These are phyloP conservation scores for Ferdinandea cuprea DNA, from an alignment of 2,888 invertebrate genomes.

Conservation along the genomic window DNA sequence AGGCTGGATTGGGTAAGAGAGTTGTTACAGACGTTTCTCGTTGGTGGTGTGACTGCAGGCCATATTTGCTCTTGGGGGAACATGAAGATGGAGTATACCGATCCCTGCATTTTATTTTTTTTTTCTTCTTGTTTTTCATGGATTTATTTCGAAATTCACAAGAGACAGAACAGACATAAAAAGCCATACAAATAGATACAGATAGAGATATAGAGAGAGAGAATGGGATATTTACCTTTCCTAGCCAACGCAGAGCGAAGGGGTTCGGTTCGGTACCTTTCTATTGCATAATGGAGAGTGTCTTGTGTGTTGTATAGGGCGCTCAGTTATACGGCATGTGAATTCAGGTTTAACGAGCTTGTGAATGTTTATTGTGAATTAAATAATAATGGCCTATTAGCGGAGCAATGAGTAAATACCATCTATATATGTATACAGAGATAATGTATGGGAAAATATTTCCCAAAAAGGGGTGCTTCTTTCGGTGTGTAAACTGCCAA, in stretches of 20 bases:
- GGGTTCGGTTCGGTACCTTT: not conserved
- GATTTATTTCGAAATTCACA: conserved; percentile 65
- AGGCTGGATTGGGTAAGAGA: conserved; percentile 36
- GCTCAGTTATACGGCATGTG: conserved; percentile 20
- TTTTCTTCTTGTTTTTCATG: too few relatives aligned
- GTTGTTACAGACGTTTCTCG: conserved; percentile 64
- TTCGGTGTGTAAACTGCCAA: not conserved
- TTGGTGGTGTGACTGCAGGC: conserved; percentile 48
- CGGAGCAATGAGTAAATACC: conserved; percentile 6
- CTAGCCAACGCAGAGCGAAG: not conserved
- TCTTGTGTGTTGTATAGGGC: conserved; percentile 23
- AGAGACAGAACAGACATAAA: conserved; percentile 24
- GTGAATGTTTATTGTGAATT: conserved; percentile 29
- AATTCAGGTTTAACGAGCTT: conserved; percentile 21
- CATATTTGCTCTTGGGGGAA: conserved; percentile 54
- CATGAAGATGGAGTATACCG: conserved; percentile 39
- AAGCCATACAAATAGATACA: conserved; percentile 6
- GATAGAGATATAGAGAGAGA: too few relatives aligned
- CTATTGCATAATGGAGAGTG: conserved; percentile 55
- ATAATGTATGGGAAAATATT: conserved; percentile 1
- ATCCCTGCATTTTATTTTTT: conserved; percentile 69
- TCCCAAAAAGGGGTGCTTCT: not conserved
- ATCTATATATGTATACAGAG: not conserved
- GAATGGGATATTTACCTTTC: conserved; percentile 43
- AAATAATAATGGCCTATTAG: conserved; percentile 41